Evolutionary conservation across 2,113 vertebrate genomes (phyloP).

Genomic region (Xiphophorus hellerii): DNA sequence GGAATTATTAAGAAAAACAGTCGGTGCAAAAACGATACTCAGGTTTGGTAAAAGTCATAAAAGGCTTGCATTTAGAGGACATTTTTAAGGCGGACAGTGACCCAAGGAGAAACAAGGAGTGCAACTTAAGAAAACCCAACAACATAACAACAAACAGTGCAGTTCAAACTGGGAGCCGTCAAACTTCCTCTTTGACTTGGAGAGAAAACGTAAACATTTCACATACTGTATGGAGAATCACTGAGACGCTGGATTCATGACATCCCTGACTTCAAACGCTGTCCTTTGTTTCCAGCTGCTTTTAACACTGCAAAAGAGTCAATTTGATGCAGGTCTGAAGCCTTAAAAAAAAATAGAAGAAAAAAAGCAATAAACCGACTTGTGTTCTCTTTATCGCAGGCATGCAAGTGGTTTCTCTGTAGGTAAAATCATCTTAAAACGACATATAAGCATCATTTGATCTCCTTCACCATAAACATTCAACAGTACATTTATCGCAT

Average conservation of each 20-base stretch:
- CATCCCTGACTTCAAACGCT: neutral
- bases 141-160: neutral
- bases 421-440: conserved; percentile 18
- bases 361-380: neutral
- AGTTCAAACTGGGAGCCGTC: neutral
- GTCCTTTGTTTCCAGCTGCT: conserved; percentile 19
- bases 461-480: neutral
- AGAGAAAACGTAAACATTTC: conserved; percentile 27
- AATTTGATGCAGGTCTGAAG: neutral
- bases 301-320: conserved; percentile 26
- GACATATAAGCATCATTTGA: neutral
- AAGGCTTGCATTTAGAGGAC: conserved; percentile 3
- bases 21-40: neutral
- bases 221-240: neutral
- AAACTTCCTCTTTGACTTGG: neutral
- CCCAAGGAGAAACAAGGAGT: neutral
- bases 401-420: neutral
- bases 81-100: neutral
- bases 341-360: too few species aligned
- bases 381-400: neutral
- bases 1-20: neutral
- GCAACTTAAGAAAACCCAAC: too few species aligned
- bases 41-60: conserved; percentile 11
- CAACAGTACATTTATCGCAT: neutral
- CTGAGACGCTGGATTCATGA: neutral